Percentiles rank a stretch among this genome's conserved stretches.
phyloP scores from a whole-genome alignment of 2,888 invertebrate species.

The Conistra vaccinii region DNA sequence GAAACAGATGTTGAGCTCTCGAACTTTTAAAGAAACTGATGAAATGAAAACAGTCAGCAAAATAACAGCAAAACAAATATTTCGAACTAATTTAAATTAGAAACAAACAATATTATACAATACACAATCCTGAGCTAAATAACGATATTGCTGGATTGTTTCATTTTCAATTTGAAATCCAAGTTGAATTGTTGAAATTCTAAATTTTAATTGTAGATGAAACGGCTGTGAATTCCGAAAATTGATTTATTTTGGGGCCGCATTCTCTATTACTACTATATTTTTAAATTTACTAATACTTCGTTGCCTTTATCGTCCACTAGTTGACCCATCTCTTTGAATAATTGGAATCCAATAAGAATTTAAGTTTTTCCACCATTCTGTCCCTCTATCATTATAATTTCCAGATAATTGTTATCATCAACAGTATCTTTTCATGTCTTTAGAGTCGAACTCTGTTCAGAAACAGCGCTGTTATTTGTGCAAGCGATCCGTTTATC shows the following conservation, averaged over 20 bases:
- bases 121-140: constrained; percentile 23
- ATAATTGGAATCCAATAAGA: constrained; percentile 7
- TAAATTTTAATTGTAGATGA: constrained; percentile 41
- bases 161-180: constrained; percentile 41
- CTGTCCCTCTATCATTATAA: neutral
- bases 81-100: constrained; percentile 36
- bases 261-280: neutral
- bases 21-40: constrained; percentile 2
- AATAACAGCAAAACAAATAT: constrained; percentile 25
- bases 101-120: constrained; percentile 30
- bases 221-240: constrained; percentile 20
- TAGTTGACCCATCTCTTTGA: neutral
- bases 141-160: constrained; percentile 33
- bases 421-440: neutral
- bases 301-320: neutral
- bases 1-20: neutral
- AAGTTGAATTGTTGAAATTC: constrained; percentile 37
- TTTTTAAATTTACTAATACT: neutral
- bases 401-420: neutral
- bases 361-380: neutral
- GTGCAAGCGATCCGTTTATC: constrained; percentile 66
- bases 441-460: constrained; percentile 9
- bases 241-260: constrained; percentile 5
- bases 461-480: constrained; percentile 16
- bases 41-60: constrained; percentile 9